phyloP scores from a whole-genome alignment of 2,797 vertebrate genomes.

The Pseudochromis fuscus region DNA sequence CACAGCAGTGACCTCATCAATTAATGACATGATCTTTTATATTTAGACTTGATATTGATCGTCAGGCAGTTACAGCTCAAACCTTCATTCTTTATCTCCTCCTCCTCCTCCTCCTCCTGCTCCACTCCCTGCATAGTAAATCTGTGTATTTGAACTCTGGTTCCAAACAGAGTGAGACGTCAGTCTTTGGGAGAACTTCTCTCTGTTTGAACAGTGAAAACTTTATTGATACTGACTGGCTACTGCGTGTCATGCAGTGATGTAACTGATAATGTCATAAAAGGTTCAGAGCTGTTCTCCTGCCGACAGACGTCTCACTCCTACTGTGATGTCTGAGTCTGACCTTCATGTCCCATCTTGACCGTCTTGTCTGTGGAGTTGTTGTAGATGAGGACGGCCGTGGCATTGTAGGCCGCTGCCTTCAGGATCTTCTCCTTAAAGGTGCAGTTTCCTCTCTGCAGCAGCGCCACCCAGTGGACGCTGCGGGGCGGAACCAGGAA shows the following conservation, averaged over 20 bases:
- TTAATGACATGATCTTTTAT: conserved; percentile 41
- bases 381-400: conserved; percentile 97
- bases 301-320: no score
- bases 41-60: conserved; percentile 50
- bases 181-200: no score
- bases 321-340: no score
- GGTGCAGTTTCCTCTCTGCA: conserved; percentile 96
- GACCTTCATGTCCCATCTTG: conserved; percentile 97
- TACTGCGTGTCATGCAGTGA: no score
- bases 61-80: conserved; percentile 16
- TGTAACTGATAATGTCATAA: no score
- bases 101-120: background rate
- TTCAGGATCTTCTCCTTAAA: conserved; percentile 97
- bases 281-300: no score
- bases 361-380: conserved; percentile 94
- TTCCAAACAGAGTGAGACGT: no score
- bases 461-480: conserved; percentile 94
- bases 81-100: background rate
- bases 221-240: no score
- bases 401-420: conserved; percentile 92
- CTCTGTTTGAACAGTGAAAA: no score
- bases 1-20: conserved; percentile 49
- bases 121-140: no score
- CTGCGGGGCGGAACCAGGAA: conserved; percentile 91
- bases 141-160: no score